Base-by-base conservation (phyloP, 1,140 invertebrate species). In the Conus ventricosus region DNA sequence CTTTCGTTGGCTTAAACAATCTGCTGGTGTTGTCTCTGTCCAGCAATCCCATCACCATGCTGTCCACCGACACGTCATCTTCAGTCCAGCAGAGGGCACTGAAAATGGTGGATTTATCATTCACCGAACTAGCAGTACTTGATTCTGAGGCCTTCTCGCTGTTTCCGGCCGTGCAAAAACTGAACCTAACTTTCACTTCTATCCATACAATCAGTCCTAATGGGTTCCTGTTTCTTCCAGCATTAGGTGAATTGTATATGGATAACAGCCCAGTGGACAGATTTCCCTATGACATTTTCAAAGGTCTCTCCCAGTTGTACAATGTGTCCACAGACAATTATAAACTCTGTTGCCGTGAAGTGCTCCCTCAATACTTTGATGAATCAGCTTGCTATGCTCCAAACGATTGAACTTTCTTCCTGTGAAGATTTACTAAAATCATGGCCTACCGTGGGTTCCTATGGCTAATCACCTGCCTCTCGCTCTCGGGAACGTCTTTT, bases 321-420 rank as follows among this genome's bases (percentile, higher is more conserved):
- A 13, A 17, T 10, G 80, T 91, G 1, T 76, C 76, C 13, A 75
- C 89, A n/a, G 91, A 91, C 76, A 76, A 75, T 5, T 91, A 87
- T 71, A 84, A 71, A 25, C 55, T 92, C 27, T 92, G 91, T 54
- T 92, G 91, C 51, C 51, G 51, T 87, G 85, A 75, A 4, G 25
- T 25, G 13, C 71, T 20, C 7, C 53, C 82, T 8, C 25, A 27
- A 8, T 78, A 51, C 39, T 51, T 27, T 25, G 17, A 7, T 84
- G 23, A 51, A 7, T 57, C 55, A 6, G 54, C n/a, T 2, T 89
- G 88, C 25, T 78, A 67, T 54, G 88, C 88, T 13, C 88, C 88
- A 11, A 55, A 83, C 23, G 85, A 89, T n/a, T 84, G 27, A 54
- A 39, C 5, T 75, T 25, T 20, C 67, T 75, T 75, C 67, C 7